A percentile compares a stretch with the other conserved stretches of the same genome.
These are phyloP conservation scores for Anguilla japonica DNA, from an alignment of 2,113 vertebrate species.

Conservation along the genomic window DNA sequence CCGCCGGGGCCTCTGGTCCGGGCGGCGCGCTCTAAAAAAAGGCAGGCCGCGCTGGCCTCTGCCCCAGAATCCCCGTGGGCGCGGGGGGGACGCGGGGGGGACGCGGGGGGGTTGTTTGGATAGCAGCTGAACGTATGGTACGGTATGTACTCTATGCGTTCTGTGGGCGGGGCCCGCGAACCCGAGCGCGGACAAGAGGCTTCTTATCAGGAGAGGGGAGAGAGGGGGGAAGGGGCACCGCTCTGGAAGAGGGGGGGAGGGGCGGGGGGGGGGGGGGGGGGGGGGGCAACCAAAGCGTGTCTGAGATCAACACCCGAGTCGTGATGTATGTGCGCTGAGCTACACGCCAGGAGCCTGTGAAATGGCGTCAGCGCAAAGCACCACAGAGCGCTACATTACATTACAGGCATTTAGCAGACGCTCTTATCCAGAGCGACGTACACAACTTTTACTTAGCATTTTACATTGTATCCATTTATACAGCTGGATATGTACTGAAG, in stretches of 20 bases:
- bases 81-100: no score
- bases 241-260: not conserved
- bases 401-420: no score
- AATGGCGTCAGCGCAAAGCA: no score
- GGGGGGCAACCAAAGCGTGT: no score
- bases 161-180: not conserved
- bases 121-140: constrained; percentile 10
- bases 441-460: no score
- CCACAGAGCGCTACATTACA: no score
- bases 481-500: no score
- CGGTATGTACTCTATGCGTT: not conserved
- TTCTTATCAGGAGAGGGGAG: constrained; percentile 6
- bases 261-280: not conserved
- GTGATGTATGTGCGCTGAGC: no score
- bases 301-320: no score
- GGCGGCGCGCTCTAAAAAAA: not conserved
- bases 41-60: not conserved
- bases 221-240: constrained; percentile 10
- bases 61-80: not conserved
- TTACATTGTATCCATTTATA: no score
- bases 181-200: not conserved
- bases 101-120: not conserved
- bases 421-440: no score
- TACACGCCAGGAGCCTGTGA: no score
- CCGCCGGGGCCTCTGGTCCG: not conserved